Evolutionary conservation across 2,797 vertebrate genomes (phyloP), one percentile per base, ranked within the genome.

Genomic region (Scolopax rusticola): DNA sequence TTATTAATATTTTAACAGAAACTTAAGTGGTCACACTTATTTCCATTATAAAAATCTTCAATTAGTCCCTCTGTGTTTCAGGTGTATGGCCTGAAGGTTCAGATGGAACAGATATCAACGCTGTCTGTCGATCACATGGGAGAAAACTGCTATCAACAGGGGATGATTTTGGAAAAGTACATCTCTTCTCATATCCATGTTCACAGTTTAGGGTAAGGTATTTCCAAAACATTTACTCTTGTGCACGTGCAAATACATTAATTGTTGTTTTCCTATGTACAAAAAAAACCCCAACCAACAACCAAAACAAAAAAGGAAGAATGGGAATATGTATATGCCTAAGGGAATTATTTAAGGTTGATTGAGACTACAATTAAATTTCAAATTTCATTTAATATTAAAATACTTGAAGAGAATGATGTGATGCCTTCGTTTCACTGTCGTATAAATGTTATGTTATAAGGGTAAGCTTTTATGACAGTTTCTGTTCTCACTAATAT

Each of bases 161-260:
- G n/a, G 99, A 99, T 12, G 99, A 99, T 98, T 99, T 99, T 74
- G 99, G 99, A 97, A 99, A 99, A 98, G 99, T 99, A 57, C 99
- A 99, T 93, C 98, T 99, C 61, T 99, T 99, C 97, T 98, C 99
- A 2, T 99, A 99, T 93, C 99, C 99, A 2, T 99, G 99, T 91
- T 99, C 99, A 36, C 99, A 99, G 96, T 99, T 99, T 93, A 98
- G 99, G 98, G 99, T 99, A 98, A 97, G 98, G 13, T 36, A 38
- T 87, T 92, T 79, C 15, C 6, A 43, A 64, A 71, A 79, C 63
- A 60, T 32, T 21, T 23, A 14, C 15, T 80, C 17, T 36, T 20
- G 6, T 59, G 50, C 20, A 81, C 50, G 53, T 19, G 77, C 8
- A 45, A 84, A 38, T 64, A 23, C 32, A 45, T 86, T 48, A 73